Evolutionary conservation across 2,888 invertebrate genomes (phyloP).

Genomic region (Synergus umbraculus): DNA sequence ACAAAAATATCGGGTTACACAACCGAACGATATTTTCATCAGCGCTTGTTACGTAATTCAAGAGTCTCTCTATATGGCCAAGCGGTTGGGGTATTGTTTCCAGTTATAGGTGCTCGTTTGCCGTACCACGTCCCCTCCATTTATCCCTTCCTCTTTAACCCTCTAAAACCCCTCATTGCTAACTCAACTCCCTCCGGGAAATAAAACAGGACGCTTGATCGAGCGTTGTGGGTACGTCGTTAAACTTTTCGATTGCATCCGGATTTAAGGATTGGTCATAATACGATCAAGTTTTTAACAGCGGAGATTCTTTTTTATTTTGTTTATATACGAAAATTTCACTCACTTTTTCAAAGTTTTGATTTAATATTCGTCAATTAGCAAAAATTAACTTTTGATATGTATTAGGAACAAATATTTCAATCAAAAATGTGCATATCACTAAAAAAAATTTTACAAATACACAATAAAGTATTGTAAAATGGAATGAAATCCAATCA

Average conservation of each 20-base stretch:
- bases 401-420: no score
- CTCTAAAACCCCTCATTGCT: neutral
- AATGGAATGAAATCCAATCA: no score
- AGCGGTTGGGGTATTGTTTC: conserved; percentile 18
- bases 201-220: conserved; percentile 18
- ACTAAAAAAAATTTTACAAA: no score
- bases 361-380: no score
- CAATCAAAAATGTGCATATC: no score
- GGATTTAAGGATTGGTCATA: conserved; percentile 5
- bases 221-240: conserved; percentile 13
- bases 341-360: neutral
- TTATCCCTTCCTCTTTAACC: neutral
- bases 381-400: no score
- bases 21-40: conserved; percentile 34
- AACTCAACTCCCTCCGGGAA: neutral
- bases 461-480: no score
- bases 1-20: conserved; percentile 30
- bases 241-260: conserved; percentile 11
- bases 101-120: conserved; percentile 10
- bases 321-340: neutral
- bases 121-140: neutral
- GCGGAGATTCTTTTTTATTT: neutral
- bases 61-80: neutral
- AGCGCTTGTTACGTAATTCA: conserved; percentile 30
- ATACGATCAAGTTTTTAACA: neutral